Evolutionary conservation across 1,140 invertebrate genomes (phyloP).

Genomic region (Wiebesia pumilae): DNA sequence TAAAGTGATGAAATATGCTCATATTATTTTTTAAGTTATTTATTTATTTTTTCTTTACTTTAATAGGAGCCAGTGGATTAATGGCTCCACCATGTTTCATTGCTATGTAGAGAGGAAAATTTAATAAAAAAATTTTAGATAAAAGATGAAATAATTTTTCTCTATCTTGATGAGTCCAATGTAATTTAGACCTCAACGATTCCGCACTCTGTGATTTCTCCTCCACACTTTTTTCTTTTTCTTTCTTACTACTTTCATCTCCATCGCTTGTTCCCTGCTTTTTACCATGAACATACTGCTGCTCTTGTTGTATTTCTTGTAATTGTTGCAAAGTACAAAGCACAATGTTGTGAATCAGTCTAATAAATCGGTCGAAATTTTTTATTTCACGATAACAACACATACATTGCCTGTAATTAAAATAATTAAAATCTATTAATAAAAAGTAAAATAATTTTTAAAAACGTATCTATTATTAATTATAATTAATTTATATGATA

Average conservation of each 20-base stretch:
- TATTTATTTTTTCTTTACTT: constrained; percentile 66
- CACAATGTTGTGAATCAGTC: constrained; percentile 88
- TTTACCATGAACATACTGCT: constrained; percentile 66
- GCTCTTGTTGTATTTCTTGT: constrained; percentile 81
- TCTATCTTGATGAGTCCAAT: constrained; percentile 84
- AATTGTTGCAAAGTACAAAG: constrained; percentile 83
- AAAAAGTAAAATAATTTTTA: constrained; percentile 4
- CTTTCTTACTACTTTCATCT: constrained; percentile 63
- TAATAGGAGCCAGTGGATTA: constrained; percentile 69
- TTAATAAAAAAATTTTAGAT: constrained; percentile 88
- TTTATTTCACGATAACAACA: constrained; percentile 92
- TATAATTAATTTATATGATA: background rate
- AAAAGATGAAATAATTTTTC: constrained; percentile 87
- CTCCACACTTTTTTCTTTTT: constrained; percentile 57
- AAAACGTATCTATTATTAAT: background rate
- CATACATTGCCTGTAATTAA: constrained; percentile 87
- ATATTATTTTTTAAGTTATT: background rate
- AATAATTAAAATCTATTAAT: constrained; percentile 22
- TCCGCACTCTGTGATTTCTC: constrained; percentile 55
- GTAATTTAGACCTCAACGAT: constrained; percentile 53
- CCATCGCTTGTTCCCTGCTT: constrained; percentile 60
- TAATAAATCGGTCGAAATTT: constrained; percentile 92
- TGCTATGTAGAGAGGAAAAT: constrained; percentile 94
- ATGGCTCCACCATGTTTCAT: constrained; percentile 84
- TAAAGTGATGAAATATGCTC: background rate